A percentile compares a stretch with the other conserved stretches of the same genome.
phyloP scores from a whole-genome alignment of 2,888 invertebrate genomes.

The Cactoblastis cactorum region DNA sequence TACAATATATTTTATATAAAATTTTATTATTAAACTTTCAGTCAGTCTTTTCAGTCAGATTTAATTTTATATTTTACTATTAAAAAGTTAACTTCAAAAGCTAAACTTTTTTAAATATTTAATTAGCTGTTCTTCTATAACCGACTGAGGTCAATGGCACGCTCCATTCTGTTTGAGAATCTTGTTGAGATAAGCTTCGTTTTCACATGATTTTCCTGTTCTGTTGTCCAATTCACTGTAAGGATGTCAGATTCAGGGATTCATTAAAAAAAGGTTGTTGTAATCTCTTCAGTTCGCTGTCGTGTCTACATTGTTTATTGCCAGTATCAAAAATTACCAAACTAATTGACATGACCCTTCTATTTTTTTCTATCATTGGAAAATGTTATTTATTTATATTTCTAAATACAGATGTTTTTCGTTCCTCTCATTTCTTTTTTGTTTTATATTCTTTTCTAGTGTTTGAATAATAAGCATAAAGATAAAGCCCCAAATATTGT shows the following conservation, averaged over 20 bases:
- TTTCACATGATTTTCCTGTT: slow-evolving; percentile 8
- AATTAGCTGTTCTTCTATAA: background rate
- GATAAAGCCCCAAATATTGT: too few species aligned
- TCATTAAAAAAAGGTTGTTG: background rate
- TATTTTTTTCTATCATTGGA: background rate
- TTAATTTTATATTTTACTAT: too few species aligned
- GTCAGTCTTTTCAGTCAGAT: too few species aligned
- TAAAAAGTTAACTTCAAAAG: too few species aligned
- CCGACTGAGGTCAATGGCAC: background rate
- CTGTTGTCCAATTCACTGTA: slow-evolving; percentile 5
- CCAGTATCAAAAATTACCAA: background rate
- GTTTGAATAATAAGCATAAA: too few species aligned
- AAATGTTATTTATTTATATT: too few species aligned
- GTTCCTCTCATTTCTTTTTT: too few species aligned
- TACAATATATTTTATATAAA: too few species aligned
- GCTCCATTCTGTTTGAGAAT: background rate
- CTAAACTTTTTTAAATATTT: too few species aligned
- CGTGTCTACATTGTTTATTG: background rate
- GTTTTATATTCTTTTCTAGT: too few species aligned
- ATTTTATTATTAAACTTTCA: too few species aligned
- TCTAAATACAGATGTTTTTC: too few species aligned
- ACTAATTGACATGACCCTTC: background rate
- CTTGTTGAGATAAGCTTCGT: slow-evolving; percentile 6
- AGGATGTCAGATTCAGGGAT: background rate
- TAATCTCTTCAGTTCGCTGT: background rate